phyloP scores from a whole-genome alignment of 2,113 vertebrate species.

The Rhinoptilus africanus region DNA sequence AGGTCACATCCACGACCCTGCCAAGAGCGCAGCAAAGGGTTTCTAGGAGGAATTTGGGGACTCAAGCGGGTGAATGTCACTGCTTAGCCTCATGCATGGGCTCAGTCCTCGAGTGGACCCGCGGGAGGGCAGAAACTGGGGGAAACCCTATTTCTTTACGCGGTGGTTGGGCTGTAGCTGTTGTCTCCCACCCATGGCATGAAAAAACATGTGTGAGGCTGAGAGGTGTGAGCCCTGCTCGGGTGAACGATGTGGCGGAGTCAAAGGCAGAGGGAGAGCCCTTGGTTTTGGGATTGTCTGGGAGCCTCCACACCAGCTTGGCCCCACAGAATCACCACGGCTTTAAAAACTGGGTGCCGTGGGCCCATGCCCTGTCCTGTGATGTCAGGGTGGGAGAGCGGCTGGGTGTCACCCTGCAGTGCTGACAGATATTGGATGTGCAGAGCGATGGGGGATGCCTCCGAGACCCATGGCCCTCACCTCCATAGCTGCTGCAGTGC shows the following conservation, averaged over 20 bases:
- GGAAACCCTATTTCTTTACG: neutral
- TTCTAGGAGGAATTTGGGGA: neutral
- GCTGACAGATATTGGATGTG: rapidly evolving
- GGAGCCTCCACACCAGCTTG: rapidly evolving
- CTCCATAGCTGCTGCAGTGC: neutral
- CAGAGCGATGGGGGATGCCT: neutral
- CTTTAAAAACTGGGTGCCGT: neutral
- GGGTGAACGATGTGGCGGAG: rapidly evolving
- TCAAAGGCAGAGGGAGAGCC: neutral
- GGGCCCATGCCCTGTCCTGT: rapidly evolving
- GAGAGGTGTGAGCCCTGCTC: neutral
- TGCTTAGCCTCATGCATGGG: neutral
- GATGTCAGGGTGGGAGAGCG: rapidly evolving
- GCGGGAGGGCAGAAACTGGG: rapidly evolving
- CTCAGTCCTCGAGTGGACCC: neutral
- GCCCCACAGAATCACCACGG: rapidly evolving
- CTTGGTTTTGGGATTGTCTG: neutral
- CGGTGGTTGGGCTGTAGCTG: rapidly evolving
- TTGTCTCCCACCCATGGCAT: neutral
- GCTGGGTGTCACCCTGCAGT: rapidly evolving
- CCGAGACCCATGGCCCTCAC: rapidly evolving
- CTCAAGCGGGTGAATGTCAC: neutral
- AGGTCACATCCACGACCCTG: neutral
- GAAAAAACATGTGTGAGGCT: neutral
- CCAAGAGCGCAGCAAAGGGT: neutral